Conservation (phyloP, 2,888 invertebrate genomes). For the Oscheius onirici region DNA sequence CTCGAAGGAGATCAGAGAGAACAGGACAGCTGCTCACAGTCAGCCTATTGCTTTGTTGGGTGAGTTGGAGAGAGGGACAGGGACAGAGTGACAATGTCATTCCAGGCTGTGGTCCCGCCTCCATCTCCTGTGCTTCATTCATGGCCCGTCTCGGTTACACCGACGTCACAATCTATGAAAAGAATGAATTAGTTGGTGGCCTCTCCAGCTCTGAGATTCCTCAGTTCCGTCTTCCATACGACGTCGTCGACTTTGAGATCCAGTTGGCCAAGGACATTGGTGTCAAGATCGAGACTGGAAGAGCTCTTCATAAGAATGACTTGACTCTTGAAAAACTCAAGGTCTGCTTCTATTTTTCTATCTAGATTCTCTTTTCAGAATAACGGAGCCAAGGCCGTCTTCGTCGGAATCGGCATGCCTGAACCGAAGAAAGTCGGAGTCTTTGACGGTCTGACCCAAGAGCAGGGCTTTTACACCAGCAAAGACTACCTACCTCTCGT, state of each 20-base stretch:
- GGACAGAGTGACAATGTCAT: neutral
- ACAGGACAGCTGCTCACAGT: conserved; percentile 60
- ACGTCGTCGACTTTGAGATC: conserved; percentile 91
- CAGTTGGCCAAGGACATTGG: conserved; percentile 90
- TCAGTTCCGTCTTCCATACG: conserved; percentile 91
- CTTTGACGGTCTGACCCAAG: conserved; percentile 80
- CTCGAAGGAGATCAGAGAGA: conserved; percentile 77
- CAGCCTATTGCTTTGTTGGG: conserved; percentile 82
- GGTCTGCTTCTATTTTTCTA: conserved; percentile 68
- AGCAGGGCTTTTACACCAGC: conserved; percentile 92
- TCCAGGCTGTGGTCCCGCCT: conserved; percentile 91
- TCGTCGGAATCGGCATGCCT: conserved; percentile 81
- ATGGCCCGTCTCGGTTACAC: conserved; percentile 91
- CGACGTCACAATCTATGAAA: conserved; percentile 91
- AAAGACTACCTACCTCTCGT: conserved; percentile 91
- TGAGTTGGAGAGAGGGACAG: neutral
- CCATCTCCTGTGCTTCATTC: conserved; percentile 94
- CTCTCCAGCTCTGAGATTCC: conserved; percentile 95
- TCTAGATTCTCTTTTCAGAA: conserved; percentile 29
- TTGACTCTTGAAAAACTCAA: conserved; percentile 77
- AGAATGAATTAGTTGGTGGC: conserved; percentile 86
- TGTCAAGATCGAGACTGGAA: conserved; percentile 82
- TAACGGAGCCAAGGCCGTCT: conserved; percentile 77
- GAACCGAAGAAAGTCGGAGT: conserved; percentile 85
- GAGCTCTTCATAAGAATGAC: conserved; percentile 77